phyloP scores from a whole-genome alignment of 2,113 vertebrate genomes.

The Datnioides undecimradiatus region DNA sequence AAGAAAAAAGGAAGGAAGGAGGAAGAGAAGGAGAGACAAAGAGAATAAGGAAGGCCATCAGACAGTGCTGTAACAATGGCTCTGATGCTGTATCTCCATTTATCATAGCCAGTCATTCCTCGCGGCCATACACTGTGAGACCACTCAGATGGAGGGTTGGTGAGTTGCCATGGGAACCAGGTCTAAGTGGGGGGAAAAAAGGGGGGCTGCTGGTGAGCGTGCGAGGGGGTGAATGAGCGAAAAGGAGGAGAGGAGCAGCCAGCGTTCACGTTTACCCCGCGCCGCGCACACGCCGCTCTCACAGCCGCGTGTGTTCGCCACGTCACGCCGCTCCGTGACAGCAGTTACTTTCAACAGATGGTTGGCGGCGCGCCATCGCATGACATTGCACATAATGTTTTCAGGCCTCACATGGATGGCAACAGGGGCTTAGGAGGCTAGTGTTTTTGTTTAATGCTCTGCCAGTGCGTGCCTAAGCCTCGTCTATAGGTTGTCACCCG shows the following conservation, averaged over 20 bases:
- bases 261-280: background rate
- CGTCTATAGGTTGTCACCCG: background rate
- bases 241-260: slow-evolving; percentile 14
- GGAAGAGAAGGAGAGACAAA: slow-evolving; percentile 36
- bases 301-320: slow-evolving; percentile 41
- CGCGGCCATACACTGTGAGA: slow-evolving; percentile 49
- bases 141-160: slow-evolving; percentile 60
- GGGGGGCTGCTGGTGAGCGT: slow-evolving; percentile 23
- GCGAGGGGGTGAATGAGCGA: slow-evolving; percentile 33
- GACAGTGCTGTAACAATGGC: slow-evolving; percentile 62
- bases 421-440: slow-evolving; percentile 34
- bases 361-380: slow-evolving; percentile 32
- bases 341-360: slow-evolving; percentile 55
- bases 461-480: slow-evolving; percentile 30
- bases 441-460: slow-evolving; percentile 39
- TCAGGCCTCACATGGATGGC: slow-evolving; percentile 19
- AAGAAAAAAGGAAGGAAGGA: background rate
- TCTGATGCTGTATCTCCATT: slow-evolving; percentile 59
- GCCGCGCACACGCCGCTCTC: background rate
- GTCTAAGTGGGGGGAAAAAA: slow-evolving; percentile 55
- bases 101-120: slow-evolving; percentile 65
- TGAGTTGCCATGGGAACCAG: slow-evolving; percentile 75
- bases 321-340: slow-evolving; percentile 38
- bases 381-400: slow-evolving; percentile 48
- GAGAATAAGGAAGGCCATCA: slow-evolving; percentile 50